phyloP scores from a whole-genome alignment of 2,797 vertebrate species.

The Rhinichthys osculus region DNA sequence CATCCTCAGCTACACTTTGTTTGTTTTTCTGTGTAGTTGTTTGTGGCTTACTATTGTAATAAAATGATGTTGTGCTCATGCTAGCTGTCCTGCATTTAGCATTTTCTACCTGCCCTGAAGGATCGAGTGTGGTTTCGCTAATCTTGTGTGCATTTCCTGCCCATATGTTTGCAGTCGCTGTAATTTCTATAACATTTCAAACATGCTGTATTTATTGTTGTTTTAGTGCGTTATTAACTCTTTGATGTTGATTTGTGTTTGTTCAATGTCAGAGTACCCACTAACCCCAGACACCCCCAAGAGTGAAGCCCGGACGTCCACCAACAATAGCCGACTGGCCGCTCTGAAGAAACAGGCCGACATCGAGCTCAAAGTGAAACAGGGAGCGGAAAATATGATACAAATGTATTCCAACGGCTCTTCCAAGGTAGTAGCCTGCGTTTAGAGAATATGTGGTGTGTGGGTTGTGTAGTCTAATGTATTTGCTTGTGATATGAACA shows the following conservation, averaged over 20 bases:
- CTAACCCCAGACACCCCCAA: conserved; percentile 87
- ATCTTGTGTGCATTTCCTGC: background rate
- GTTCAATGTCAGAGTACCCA: conserved; percentile 78
- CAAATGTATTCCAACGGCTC: conserved; percentile 91
- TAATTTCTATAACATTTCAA: background rate
- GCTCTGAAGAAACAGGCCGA: conserved; percentile 89
- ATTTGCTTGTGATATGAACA: background rate
- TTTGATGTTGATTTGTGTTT: conserved; percentile 35
- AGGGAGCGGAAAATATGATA: conserved; percentile 91
- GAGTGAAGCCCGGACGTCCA: conserved; percentile 80
- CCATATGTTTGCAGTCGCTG: background rate
- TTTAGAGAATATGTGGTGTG: background rate
- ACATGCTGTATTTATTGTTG: conserved; percentile 6
- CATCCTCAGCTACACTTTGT: background rate
- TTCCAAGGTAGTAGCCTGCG: conserved; percentile 81
- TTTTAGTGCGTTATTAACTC: conserved; percentile 18
- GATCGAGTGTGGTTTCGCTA: background rate
- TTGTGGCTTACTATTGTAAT: background rate
- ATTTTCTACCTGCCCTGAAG: background rate
- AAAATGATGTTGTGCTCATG: background rate
- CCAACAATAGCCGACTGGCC: conserved; percentile 82
- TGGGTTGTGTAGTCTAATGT: background rate
- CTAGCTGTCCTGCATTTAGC: background rate
- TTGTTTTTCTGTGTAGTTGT: background rate
- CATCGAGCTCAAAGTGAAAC: conserved; percentile 91